Conservation (phyloP, 2,797 vertebrate species). For the Sebastes miniatus region DNA sequence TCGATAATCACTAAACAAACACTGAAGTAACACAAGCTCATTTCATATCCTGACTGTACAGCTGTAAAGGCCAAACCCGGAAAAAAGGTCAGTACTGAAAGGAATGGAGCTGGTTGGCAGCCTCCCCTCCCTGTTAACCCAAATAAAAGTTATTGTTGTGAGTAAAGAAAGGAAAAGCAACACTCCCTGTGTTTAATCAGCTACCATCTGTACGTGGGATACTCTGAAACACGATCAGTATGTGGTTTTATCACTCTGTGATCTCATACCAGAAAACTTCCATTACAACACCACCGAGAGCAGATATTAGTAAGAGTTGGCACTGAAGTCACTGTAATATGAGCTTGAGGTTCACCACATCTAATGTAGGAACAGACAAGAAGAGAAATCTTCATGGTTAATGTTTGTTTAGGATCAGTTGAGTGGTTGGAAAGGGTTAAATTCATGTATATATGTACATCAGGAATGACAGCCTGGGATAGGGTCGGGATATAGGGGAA, state of each 20-base stretch:
- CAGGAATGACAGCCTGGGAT: no score
- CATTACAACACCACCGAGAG: not conserved
- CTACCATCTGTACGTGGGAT: not conserved
- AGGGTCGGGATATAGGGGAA: no score
- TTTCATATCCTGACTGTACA: not conserved
- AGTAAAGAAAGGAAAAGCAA: not conserved
- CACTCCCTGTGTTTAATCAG: not conserved
- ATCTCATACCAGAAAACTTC: not conserved
- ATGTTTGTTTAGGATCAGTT: not conserved
- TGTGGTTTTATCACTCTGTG: not conserved
- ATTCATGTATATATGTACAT: not conserved
- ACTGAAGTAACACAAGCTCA: not conserved
- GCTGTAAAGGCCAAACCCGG: not conserved
- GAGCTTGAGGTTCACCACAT: not conserved
- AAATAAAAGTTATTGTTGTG: not conserved
- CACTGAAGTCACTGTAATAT: not conserved
- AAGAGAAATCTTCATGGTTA: not conserved
- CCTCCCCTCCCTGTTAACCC: not conserved
- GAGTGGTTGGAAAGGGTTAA: not conserved
- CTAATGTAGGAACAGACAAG: not conserved
- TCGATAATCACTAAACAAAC: conserved; percentile 4
- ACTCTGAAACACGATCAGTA: not conserved
- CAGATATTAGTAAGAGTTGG: not conserved
- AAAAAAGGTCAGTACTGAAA: not conserved
- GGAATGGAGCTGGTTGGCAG: not conserved